Conservation (phyloP, 1,140 invertebrate genomes). For the Bombus vancouverensis region DNA sequence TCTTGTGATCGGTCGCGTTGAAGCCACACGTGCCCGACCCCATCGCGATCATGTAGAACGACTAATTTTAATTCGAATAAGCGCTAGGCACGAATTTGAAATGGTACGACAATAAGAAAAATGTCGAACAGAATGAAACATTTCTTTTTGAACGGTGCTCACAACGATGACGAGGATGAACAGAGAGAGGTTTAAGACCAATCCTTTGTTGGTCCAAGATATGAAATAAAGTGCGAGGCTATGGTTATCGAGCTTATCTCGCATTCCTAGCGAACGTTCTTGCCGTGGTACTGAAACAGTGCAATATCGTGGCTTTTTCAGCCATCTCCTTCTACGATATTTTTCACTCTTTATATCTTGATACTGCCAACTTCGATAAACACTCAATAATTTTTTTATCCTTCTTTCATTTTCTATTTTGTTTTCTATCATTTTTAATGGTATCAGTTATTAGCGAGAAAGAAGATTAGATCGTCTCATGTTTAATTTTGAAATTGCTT, state of each 20-base stretch:
- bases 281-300: constrained; percentile 15
- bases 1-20: not conserved
- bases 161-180: not conserved
- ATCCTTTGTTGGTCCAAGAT: constrained; percentile 77
- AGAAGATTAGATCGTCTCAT: not conserved
- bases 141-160: not conserved
- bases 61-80: not conserved
- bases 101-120: not conserved
- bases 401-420: not conserved
- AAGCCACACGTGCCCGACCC: not conserved
- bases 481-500: not conserved
- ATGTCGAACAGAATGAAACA: not conserved
- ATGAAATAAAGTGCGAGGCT: constrained; percentile 65
- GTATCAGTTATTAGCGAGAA: not conserved
- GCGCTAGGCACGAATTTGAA: not conserved
- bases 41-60: not conserved
- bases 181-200: constrained; percentile 53
- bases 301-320: constrained; percentile 13
- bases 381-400: not conserved
- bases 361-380: not conserved
- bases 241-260: constrained; percentile 67
- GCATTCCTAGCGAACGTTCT: constrained; percentile 59
- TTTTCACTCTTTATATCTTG: not conserved
- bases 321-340: not conserved
- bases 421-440: not conserved